A percentile compares a stretch with the other conserved stretches of the same genome.
Conservation (phyloP, 2,888 invertebrate species). For the Eulithis testata region DNA sequence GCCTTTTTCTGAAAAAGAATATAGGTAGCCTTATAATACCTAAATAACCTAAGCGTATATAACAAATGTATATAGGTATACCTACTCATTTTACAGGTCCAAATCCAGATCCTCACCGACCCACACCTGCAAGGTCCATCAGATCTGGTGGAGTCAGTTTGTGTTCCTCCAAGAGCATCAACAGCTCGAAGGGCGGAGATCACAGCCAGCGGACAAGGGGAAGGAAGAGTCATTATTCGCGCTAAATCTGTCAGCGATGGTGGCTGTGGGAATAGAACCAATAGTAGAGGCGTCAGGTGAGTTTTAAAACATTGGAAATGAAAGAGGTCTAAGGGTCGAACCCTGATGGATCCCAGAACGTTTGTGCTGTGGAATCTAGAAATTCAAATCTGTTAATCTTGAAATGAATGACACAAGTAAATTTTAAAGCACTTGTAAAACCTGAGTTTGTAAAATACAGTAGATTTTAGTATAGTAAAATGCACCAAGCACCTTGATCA, state of each 20-base stretch:
- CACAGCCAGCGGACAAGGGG: constrained; percentile 48
- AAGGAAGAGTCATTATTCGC: constrained; percentile 47
- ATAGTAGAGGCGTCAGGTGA: constrained; percentile 43
- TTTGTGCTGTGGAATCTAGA: not conserved
- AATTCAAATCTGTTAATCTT: not conserved
- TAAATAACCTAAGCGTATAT: too few species aligned
- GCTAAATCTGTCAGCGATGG: constrained; percentile 50
- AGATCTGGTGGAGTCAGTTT: constrained; percentile 51
- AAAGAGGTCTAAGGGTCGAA: not conserved
- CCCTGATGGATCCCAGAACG: constrained; percentile 2
- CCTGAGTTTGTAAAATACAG: not conserved
- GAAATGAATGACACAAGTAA: not conserved
- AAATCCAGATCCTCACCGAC: constrained; percentile 76
- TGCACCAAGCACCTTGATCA: not conserved
- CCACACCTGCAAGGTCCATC: constrained; percentile 80
- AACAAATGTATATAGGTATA: too few species aligned
- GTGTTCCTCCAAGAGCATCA: constrained; percentile 58
- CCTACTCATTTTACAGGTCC: constrained; percentile 51
- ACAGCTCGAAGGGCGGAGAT: constrained; percentile 54
- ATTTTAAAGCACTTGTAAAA: not conserved
- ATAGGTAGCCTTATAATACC: too few species aligned
- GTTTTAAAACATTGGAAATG: not conserved
- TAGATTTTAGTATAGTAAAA: not conserved
- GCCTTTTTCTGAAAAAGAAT: too few species aligned
- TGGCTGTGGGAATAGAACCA: constrained; percentile 51